Base-by-base conservation (phyloP, 2,797 vertebrate species). In the Odontamblyopus lacepedii region DNA sequence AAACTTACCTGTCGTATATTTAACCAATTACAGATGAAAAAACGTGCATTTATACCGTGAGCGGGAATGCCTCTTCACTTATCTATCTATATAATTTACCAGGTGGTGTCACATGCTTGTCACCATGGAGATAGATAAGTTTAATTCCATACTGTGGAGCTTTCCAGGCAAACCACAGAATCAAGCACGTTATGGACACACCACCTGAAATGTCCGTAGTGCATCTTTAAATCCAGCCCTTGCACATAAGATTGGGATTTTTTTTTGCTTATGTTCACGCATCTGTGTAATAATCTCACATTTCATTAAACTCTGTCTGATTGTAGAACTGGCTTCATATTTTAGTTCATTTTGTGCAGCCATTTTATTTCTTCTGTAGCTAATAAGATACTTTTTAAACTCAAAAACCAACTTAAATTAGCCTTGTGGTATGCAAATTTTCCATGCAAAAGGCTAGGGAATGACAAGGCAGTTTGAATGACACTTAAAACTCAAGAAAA, bases 221-320 rank as follows among this genome's bases (percentile, higher is more conserved):
- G 57, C 57, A 60, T 13, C 12, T 60, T 60, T 8, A 56, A 23
- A 7, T 56, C 53, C 23, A 12, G 8, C 2, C 6, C 55, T 65
- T 75, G 51, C 76, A 64, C 69, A 82, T 29, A 23, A 80, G 74
- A 70, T 70, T 59, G 74, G 70, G 70, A 72, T 66, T 79, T 78
- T 84, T 79, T 78, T 84, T 77, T 79, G 70, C 71, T 66, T 67
- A 67, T 80, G 76, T 83, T 79, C 72, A 61, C 78, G 67, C 81
- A 79, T 84, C 63, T 32, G 79, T 84, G 82, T 89, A 87, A 80
- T 80, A 85, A 80, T 90, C 76, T 77, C 79, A 80, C 77, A 63
- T 86, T 88, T 86, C 76, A 92, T 90, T 90, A 90, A 87, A 89
- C 78, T 82, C 76, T 83, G 81, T 82, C 82, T 87, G 83, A 84